Conservation (phyloP, 2,113 vertebrate genomes). For the Thomomys bottae region DNA sequence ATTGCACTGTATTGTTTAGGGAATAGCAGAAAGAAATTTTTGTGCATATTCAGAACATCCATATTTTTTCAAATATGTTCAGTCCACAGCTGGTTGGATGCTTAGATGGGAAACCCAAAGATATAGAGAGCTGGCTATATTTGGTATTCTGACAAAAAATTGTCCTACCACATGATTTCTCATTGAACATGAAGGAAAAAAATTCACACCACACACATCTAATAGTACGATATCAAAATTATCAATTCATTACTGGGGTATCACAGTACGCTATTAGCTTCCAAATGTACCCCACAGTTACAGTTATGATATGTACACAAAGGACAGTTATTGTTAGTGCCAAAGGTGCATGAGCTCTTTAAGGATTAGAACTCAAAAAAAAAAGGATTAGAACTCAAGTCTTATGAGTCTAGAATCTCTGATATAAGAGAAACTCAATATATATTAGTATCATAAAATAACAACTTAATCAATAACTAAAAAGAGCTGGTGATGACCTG, state of each 20-base stretch:
- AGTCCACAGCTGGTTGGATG: background rate
- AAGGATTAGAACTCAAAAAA: conserved; percentile 3
- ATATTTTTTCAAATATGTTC: background rate
- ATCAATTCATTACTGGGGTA: background rate
- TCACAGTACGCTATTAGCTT: background rate
- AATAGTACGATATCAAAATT: background rate
- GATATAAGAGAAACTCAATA: background rate
- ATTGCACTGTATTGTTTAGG: background rate
- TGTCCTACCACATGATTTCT: background rate
- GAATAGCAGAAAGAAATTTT: background rate
- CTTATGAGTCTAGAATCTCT: background rate
- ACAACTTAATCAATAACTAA: background rate
- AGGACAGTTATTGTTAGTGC: background rate
- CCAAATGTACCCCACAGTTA: background rate
- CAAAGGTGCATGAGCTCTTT: background rate
- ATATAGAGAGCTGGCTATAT: background rate
- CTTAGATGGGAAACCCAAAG: background rate
- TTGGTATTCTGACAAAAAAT: background rate
- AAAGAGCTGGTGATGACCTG: background rate
- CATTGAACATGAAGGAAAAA: background rate
- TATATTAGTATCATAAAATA: background rate
- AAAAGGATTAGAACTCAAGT: background rate
- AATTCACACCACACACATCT: background rate
- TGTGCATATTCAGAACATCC: background rate
- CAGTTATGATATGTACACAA: background rate